phyloP scores from a whole-genome alignment of 1,140 invertebrate species.

The Contarinia nasturtii region DNA sequence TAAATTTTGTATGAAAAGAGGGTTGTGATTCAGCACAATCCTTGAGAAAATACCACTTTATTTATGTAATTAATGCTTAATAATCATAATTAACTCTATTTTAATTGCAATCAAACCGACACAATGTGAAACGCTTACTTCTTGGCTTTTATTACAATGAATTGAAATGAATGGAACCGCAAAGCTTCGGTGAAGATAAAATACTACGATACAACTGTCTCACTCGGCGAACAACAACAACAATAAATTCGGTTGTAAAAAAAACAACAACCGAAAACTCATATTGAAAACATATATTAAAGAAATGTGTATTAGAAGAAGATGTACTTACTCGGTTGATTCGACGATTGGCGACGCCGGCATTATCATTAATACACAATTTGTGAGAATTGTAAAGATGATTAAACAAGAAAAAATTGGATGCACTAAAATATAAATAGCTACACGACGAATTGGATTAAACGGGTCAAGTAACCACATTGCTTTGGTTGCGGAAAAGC shows the following conservation, averaged over 20 bases:
- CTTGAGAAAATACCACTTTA: background rate
- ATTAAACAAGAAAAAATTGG: slow-evolving; percentile 94
- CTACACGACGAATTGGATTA: slow-evolving; percentile 89
- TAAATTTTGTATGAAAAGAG: no score
- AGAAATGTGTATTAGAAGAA: no score
- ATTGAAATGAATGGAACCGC: no score
- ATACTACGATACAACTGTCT: no score
- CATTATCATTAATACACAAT: slow-evolving; percentile 98
- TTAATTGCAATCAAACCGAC: no score
- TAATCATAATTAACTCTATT: no score
- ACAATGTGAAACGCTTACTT: no score
- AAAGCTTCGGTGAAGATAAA: no score
- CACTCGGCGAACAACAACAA: background rate
- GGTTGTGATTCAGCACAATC: background rate
- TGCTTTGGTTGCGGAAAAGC: slow-evolving; percentile 92
- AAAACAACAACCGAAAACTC: slow-evolving; percentile 4
- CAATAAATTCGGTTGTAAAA: background rate
- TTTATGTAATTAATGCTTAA: background rate
- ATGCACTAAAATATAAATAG: slow-evolving; percentile 95
- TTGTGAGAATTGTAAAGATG: slow-evolving; percentile 91
- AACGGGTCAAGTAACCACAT: slow-evolving; percentile 90
- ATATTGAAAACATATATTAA: slow-evolving; percentile 3
- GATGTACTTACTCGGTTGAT: slow-evolving; percentile 85
- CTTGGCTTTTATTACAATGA: no score
- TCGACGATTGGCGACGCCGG: slow-evolving; percentile 79